phyloP scores from a whole-genome alignment of 1,140 invertebrate genomes.

The Drosophila erecta region DNA sequence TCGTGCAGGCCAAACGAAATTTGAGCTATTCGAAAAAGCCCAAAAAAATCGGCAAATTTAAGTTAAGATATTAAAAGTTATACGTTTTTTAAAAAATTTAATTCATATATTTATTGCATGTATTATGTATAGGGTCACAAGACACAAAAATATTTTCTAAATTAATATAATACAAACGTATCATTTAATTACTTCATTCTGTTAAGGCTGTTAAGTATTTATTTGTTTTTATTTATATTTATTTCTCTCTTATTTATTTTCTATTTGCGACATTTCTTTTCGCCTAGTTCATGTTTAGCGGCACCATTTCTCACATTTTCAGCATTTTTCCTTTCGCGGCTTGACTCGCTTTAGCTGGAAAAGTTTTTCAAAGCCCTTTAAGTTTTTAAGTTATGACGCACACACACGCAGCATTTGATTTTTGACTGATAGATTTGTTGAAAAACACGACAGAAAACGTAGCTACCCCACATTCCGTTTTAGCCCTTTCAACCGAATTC shows the following conservation, averaged over 20 bases:
- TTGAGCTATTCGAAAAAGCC: conserved; percentile 31
- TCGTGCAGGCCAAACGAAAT: conserved; percentile 29
- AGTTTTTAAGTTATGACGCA: conserved; percentile 26
- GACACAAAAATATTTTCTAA: too few relatives aligned
- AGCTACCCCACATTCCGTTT: neutral
- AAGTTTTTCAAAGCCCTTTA: conserved; percentile 14
- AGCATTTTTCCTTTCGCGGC: neutral
- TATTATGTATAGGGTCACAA: too few relatives aligned
- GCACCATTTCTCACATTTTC: neutral
- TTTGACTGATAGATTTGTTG: conserved; percentile 79
- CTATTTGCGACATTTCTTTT: too few relatives aligned
- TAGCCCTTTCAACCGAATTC: too few relatives aligned
- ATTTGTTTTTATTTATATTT: too few relatives aligned
- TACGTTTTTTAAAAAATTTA: too few relatives aligned
- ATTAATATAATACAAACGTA: too few relatives aligned
- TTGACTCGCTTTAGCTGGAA: conserved; percentile 15
- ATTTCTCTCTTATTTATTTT: too few relatives aligned
- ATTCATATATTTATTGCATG: too few relatives aligned
- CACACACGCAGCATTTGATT: conserved; percentile 49
- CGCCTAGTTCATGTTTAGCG: neutral
- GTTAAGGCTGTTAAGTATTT: too few relatives aligned
- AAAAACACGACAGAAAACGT: conserved; percentile 50
- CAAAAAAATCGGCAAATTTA: neutral
- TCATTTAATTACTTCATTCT: too few relatives aligned
- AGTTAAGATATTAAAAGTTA: neutral